Evolutionary conservation across 2,113 vertebrate genomes (phyloP).

Genomic region (Hystrix cristata): DNA sequence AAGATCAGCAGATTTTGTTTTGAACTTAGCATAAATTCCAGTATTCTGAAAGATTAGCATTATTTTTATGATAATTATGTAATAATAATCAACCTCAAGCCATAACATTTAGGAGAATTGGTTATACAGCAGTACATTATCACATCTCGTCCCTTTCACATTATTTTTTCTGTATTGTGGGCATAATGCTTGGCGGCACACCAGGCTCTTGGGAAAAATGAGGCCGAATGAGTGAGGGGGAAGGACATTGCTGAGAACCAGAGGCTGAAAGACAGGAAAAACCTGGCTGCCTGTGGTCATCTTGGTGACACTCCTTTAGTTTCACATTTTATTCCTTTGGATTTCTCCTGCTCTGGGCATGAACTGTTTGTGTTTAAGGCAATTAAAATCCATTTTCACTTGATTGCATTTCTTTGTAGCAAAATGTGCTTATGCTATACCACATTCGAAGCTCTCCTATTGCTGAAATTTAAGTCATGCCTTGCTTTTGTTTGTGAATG

Average conservation of each 20-base stretch:
- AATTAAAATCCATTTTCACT: background rate
- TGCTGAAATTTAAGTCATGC: background rate
- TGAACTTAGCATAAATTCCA: background rate
- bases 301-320: accelerated
- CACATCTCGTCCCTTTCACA: background rate
- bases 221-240: background rate
- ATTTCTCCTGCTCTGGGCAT: background rate
- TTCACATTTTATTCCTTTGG: background rate
- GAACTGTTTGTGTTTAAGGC: background rate
- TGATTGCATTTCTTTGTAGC: background rate
- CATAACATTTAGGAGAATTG: background rate
- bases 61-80: background rate
- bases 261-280: background rate
- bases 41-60: background rate
- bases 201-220: accelerated
- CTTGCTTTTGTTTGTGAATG: background rate
- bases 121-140: background rate
- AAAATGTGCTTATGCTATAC: background rate
- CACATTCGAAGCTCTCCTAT: background rate
- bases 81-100: background rate
- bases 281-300: background rate
- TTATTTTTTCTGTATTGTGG: background rate
- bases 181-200: accelerated
- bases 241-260: background rate
- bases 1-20: background rate